A percentile compares a stretch with the other conserved stretches of the same genome.
These are phyloP conservation scores for Macrophya alboannulata DNA, from an alignment of 2,888 invertebrate genomes.

Conservation along the genomic window DNA sequence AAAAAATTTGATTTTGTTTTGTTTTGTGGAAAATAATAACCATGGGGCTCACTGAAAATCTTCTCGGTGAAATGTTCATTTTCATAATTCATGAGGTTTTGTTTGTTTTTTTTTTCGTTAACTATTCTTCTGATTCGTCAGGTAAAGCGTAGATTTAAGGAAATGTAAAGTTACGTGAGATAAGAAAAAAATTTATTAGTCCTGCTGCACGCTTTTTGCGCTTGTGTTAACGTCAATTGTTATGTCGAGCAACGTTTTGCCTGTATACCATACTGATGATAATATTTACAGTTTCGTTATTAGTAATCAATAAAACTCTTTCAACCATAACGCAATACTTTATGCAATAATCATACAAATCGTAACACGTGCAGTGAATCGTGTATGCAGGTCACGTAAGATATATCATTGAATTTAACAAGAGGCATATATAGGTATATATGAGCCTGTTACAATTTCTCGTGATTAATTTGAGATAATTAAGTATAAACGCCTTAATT, in stretches of 20 bases:
- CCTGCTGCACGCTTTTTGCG: not conserved
- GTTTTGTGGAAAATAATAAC: not conserved
- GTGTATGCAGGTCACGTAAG: not conserved
- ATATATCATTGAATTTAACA: slow-evolving; percentile 5
- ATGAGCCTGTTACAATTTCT: not conserved
- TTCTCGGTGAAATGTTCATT: not conserved
- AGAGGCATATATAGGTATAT: not conserved
- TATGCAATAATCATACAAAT: slow-evolving; percentile 1
- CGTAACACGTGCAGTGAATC: not conserved
- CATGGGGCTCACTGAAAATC: not conserved
- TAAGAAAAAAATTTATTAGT: not conserved
- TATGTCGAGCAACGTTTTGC: slow-evolving; percentile 13
- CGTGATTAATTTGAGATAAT: not conserved
- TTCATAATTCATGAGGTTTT: not conserved
- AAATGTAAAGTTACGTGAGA: not conserved
- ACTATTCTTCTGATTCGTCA: not conserved
- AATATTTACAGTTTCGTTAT: slow-evolving; percentile 28
- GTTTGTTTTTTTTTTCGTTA: not conserved
- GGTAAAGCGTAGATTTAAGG: not conserved
- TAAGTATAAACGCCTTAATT: not conserved
- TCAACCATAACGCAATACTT: slow-evolving; percentile 36
- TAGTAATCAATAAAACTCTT: slow-evolving; percentile 17
- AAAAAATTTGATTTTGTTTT: not conserved
- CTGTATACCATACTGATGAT: not conserved
- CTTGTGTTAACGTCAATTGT: slow-evolving; percentile 22